Percentiles rank a stretch among this genome's conserved stretches.
These are phyloP conservation scores for Axea sp. DNA, from an alignment of 2,888 invertebrate genomes.

Conservation along the genomic window DNA sequence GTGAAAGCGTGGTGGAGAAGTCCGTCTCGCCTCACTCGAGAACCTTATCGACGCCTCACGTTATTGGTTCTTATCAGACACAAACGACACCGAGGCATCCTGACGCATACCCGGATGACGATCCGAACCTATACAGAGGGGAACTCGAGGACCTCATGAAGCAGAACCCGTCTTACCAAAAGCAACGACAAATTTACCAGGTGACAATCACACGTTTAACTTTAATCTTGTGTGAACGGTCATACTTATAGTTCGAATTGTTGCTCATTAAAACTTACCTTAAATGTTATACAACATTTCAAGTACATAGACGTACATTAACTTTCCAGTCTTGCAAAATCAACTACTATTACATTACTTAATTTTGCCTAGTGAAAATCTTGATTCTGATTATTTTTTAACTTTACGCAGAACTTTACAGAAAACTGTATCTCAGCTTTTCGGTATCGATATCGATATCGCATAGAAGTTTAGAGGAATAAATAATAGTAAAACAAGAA, in stretches of 20 bases:
- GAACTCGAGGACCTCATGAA: conserved; percentile 90
- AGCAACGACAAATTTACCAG: conserved; percentile 75
- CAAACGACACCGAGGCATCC: conserved; percentile 74
- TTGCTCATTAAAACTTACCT: too few relatives aligned
- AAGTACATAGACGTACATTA: too few relatives aligned
- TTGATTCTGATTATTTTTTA: too few relatives aligned
- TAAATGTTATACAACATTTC: too few relatives aligned
- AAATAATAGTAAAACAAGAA: too few relatives aligned
- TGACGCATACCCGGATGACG: conserved; percentile 82
- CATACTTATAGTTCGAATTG: conserved; percentile 15
- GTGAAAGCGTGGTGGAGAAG: conserved; percentile 81
- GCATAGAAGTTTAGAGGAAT: too few relatives aligned
- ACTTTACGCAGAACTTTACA: too few relatives aligned
- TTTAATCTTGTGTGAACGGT: not conserved
- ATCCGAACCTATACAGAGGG: conserved; percentile 84
- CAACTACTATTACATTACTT: too few relatives aligned
- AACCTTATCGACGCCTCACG: conserved; percentile 75
- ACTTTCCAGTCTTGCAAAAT: too few relatives aligned
- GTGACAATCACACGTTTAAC: conserved; percentile 61
- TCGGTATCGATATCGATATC: too few relatives aligned
- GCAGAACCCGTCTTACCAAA: conserved; percentile 85
- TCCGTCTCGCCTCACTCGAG: conserved; percentile 77
- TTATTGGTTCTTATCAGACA: conserved; percentile 72
- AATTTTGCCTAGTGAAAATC: too few relatives aligned
- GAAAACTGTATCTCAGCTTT: too few relatives aligned